Evolutionary conservation across 2,797 vertebrate species (phyloP).

Genomic region (Jordanella pulchra): DNA sequence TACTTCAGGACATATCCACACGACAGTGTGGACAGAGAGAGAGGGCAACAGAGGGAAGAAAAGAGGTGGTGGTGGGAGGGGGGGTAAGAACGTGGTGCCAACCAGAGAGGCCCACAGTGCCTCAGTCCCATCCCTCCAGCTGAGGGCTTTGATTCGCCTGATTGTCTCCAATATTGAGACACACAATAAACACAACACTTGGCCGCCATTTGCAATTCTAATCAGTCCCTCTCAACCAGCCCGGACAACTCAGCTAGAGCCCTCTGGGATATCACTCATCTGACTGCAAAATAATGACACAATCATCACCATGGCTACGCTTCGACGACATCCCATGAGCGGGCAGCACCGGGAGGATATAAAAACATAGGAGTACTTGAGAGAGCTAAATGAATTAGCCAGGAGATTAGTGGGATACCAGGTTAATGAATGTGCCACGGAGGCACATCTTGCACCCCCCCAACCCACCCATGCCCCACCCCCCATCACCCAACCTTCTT

Average conservation of each 20-base stretch:
- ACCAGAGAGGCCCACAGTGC: constrained; percentile 77
- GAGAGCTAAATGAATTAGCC: constrained; percentile 79
- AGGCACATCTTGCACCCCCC: constrained; percentile 51
- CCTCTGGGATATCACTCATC: constrained; percentile 82
- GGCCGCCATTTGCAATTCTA: constrained; percentile 82
- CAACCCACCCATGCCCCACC: not conserved
- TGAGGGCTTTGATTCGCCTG: constrained; percentile 81
- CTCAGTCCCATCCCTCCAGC: constrained; percentile 78
- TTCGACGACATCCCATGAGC: constrained; percentile 61
- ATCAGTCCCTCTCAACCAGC: constrained; percentile 76
- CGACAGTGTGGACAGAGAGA: constrained; percentile 32
- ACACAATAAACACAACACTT: constrained; percentile 84
- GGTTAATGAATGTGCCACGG: constrained; percentile 75
- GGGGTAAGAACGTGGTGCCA: constrained; percentile 70
- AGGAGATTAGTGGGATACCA: constrained; percentile 74
- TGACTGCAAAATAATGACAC: constrained; percentile 82
- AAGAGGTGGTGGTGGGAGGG: not conserved
- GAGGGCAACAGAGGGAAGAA: constrained; percentile 31
- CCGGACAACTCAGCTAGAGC: constrained; percentile 71
- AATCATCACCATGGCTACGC: constrained; percentile 81
- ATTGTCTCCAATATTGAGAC: constrained; percentile 83
- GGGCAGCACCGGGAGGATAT: constrained; percentile 65
- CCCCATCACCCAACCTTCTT: constrained; percentile 22
- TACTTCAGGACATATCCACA: constrained; percentile 64
- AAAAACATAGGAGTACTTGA: constrained; percentile 71